Conservation (phyloP, 2,797 vertebrate species). For the Tapirus indicus region DNA sequence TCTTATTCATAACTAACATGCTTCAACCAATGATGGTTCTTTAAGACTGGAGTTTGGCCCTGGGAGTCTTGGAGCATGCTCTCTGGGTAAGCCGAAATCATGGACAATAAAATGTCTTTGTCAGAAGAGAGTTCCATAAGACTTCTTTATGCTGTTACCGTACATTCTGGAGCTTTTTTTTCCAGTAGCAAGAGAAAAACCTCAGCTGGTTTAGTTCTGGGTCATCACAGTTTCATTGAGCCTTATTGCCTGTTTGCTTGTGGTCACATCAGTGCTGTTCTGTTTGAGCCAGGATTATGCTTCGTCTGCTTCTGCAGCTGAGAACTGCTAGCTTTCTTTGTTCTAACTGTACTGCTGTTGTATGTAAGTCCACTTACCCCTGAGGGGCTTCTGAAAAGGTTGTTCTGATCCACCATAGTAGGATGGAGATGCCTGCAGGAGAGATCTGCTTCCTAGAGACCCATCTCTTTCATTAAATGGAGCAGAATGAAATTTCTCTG, state of each 20-base stretch:
- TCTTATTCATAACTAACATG: background rate
- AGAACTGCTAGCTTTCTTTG: background rate
- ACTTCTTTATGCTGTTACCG: background rate
- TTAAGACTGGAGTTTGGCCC: background rate
- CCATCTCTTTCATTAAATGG: background rate
- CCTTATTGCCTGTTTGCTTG: background rate
- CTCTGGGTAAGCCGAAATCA: background rate
- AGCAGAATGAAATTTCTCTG: background rate
- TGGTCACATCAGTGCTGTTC: accelerated
- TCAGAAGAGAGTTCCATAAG: background rate
- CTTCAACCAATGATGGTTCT: background rate
- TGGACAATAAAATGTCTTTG: background rate
- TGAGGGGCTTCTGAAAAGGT: background rate
- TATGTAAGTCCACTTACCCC: background rate
- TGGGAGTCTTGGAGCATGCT: background rate
- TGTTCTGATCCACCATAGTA: background rate
- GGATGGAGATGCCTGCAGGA: background rate
- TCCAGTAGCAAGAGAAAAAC: background rate
- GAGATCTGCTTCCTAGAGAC: background rate
- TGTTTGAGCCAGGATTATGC: background rate
- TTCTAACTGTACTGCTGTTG: background rate
- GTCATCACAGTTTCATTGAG: background rate
- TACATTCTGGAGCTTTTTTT: background rate
- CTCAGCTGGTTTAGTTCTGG: background rate
- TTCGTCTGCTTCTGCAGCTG: background rate